Conservation (phyloP, 2,888 invertebrate species). For the Scrobipalpa costella region DNA sequence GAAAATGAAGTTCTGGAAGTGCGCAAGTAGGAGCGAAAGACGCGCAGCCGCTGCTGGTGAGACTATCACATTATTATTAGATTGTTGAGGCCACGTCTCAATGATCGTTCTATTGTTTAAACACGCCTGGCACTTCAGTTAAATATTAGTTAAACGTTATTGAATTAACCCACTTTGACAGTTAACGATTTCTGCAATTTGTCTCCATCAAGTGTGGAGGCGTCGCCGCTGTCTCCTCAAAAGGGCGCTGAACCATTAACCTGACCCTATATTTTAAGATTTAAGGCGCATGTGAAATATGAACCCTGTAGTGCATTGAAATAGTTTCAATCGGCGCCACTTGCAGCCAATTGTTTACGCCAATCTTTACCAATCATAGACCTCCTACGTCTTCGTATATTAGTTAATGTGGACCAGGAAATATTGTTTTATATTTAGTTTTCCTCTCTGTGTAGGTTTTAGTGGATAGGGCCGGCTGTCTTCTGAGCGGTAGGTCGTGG, state of each 20-base stretch:
- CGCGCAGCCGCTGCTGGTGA: slow-evolving; percentile 57
- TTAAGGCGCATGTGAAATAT: neutral
- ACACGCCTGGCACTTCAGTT: neutral
- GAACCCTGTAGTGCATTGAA: neutral
- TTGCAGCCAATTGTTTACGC: slow-evolving; percentile 31
- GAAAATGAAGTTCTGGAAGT: slow-evolving; percentile 76
- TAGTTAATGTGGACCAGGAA: neutral
- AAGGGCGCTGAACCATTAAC: slow-evolving; percentile 40
- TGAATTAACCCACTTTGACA: slow-evolving; percentile 48
- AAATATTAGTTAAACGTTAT: slow-evolving; percentile 33
- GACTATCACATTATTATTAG: slow-evolving; percentile 30
- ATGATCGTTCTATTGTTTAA: slow-evolving; percentile 11
- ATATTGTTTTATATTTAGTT: no score
- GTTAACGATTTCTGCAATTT: slow-evolving; percentile 47
- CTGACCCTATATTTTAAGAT: slow-evolving; percentile 27
- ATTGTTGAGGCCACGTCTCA: neutral
- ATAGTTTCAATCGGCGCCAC: slow-evolving; percentile 4
- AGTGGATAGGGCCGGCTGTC: no score
- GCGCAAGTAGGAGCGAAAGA: slow-evolving; percentile 59
- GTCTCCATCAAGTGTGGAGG: slow-evolving; percentile 46
- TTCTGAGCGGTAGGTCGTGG: no score
- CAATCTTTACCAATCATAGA: slow-evolving; percentile 25
- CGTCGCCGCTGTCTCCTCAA: slow-evolving; percentile 36
- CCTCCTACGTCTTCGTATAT: neutral
- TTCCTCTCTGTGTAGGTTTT: no score